Base-by-base conservation (phyloP, 2,797 vertebrate species). In the Cetoscarus ocellatus region DNA sequence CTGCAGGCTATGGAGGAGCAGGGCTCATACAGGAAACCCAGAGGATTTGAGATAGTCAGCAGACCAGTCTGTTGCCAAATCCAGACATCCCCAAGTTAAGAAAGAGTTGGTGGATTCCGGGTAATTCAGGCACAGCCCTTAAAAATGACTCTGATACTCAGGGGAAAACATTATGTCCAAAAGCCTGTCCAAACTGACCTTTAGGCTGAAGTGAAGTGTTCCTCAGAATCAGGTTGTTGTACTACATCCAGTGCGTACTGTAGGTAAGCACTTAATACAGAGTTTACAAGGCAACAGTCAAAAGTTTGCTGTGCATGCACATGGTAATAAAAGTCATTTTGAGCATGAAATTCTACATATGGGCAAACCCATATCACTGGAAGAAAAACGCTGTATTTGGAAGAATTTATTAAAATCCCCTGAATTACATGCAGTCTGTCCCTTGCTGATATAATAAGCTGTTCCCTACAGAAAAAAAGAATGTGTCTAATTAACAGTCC, bases 21-120 rank as follows among this genome's bases (percentile, higher is more conserved):
- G 47, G 59, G 52, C 44, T 45, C 47, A 48, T 53, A 62, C 79
- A 86, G 83, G 78, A 87, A 85, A 86, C 53, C 69, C 53, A 43
- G 49, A 0, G 40, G 77, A 65, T 79, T 61, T 71, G 50, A 73
- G 42, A 7, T 40, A 58, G 55, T 73, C 67, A 67, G 49, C 59
- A 49, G 43, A 43, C 51, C 52, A 6, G 54, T 79, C 49, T 76
- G 1, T 39, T 48, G 48, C 43, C 42, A 57, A 70, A 61, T 2
- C 49, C 15, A 53, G 35, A 60, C 51, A 17, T 27, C 56, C 45
- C 14, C 0, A 42, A 34, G 8, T 7, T 39, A 45, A 44, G 58
- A 44, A 39, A 54, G n/a, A 67, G 10, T 27, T 14, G 48, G 58
- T 27, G 7, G 55, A 19, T 45, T 72, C 45, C 39, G 18, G 14